These are phyloP conservation scores for Lophius piscatorius DNA, from an alignment of 2,113 vertebrate species.

Conservation along the genomic window DNA sequence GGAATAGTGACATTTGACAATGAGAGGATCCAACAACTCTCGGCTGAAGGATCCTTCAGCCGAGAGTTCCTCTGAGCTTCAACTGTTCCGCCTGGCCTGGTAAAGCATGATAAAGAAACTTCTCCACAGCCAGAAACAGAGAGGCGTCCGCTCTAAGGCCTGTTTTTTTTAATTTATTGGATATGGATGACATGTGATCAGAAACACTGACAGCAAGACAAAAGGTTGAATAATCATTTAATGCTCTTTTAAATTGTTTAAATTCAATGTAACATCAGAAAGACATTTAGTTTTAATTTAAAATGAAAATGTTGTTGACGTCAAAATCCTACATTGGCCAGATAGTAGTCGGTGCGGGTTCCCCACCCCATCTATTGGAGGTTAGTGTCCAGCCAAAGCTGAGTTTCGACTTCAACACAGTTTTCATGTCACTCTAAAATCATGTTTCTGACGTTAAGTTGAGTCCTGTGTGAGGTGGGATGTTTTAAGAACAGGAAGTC, in stretches of 20 bases:
- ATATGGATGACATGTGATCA: constrained; percentile 20
- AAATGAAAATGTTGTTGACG: too few species aligned
- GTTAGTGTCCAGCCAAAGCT: too few species aligned
- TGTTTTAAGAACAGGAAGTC: too few species aligned
- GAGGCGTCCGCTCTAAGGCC: constrained; percentile 24
- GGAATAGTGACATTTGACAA: constrained; percentile 26
- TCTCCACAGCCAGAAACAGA: constrained; percentile 18
- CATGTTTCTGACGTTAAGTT: too few species aligned
- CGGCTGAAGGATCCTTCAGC: constrained; percentile 33
- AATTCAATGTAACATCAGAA: too few species aligned
- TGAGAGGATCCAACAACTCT: constrained; percentile 28
- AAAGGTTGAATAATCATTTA: not conserved
- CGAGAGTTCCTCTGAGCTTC: constrained; percentile 45
- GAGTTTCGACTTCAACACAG: too few species aligned
- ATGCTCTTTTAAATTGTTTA: not conserved
- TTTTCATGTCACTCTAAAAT: too few species aligned
- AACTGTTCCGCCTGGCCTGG: constrained; percentile 14
- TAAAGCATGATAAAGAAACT: constrained; percentile 21
- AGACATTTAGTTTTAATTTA: too few species aligned
- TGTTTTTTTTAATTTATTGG: constrained; percentile 16
- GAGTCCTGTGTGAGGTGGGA: too few species aligned
- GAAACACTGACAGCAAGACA: constrained; percentile 3
- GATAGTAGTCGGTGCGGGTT: too few species aligned
- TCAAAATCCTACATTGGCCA: too few species aligned
- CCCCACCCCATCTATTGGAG: too few species aligned